Conservation (phyloP, 2,113 vertebrate genomes). For the Perca fluviatilis region DNA sequence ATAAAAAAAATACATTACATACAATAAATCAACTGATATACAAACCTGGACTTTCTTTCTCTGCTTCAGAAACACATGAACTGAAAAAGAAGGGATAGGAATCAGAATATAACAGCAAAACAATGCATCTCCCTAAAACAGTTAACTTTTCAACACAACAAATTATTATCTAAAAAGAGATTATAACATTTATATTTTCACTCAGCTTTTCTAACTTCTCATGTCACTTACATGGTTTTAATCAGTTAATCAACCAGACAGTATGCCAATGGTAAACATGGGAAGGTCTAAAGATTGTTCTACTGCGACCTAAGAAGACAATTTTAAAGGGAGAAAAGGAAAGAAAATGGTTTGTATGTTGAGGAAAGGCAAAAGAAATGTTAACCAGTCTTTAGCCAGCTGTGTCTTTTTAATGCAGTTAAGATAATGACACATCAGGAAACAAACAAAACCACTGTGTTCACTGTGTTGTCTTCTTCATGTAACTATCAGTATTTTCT, state of each 20-base stretch:
- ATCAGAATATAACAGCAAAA: constrained; percentile 11
- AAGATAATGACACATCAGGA: rapidly evolving
- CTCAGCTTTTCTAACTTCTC: neutral
- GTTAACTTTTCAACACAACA: neutral
- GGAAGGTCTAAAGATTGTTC: neutral
- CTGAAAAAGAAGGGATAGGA: constrained; percentile 73
- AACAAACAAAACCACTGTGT: neutral
- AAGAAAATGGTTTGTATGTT: neutral
- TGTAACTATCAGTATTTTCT: neutral
- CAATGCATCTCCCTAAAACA: neutral
- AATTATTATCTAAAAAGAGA: neutral
- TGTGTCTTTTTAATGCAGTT: neutral
- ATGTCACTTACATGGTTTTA: neutral
- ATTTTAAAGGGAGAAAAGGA: neutral
- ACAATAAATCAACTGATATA: neutral
- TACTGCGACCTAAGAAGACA: neutral
- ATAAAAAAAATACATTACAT: neutral
- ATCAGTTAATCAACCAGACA: neutral
- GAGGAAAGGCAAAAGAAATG: neutral
- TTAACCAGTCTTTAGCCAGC: neutral
- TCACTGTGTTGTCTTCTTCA: neutral
- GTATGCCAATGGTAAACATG: neutral
- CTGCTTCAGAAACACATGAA: constrained; percentile 88
- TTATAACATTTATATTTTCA: neutral
- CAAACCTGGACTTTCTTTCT: constrained; percentile 88